Evolutionary conservation across 1,140 invertebrate genomes (phyloP).

Genomic region (Anastrepha obliqua): DNA sequence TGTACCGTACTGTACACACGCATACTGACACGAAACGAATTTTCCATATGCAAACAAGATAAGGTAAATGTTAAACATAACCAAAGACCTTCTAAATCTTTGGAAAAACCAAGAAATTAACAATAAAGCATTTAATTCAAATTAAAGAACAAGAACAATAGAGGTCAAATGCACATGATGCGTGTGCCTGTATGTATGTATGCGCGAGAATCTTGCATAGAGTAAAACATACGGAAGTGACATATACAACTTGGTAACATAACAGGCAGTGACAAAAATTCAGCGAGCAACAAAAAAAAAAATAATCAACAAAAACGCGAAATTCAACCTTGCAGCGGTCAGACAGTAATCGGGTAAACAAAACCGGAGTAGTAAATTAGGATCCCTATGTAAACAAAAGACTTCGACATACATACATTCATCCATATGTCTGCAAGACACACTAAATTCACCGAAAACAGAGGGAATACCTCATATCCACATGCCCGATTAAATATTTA

Average conservation of each 20-base stretch:
- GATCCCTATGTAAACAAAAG: too few relatives aligned
- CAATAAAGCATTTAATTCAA: not conserved
- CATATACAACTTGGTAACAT: too few relatives aligned
- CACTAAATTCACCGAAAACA: not conserved
- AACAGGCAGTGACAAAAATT: too few relatives aligned
- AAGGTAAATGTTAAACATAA: not conserved
- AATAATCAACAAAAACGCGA: too few relatives aligned
- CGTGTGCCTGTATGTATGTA: not conserved
- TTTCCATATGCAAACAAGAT: not conserved
- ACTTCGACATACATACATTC: too few relatives aligned
- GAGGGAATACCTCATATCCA: not conserved
- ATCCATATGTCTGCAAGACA: too few relatives aligned
- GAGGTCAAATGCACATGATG: too few relatives aligned
- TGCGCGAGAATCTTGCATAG: not conserved
- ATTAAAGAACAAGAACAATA: not conserved
- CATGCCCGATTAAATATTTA: conserved; percentile 62
- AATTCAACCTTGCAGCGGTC: too few relatives aligned
- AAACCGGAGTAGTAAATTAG: too few relatives aligned
- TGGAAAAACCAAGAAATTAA: not conserved
- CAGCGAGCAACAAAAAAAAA: too few relatives aligned
- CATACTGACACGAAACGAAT: not conserved
- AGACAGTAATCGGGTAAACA: too few relatives aligned
- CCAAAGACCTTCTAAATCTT: not conserved
- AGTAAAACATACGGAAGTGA: not conserved
- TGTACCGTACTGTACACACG: too few relatives aligned